Evolutionary conservation across 2,888 invertebrate species (phyloP).

Genomic region (Mimachlamys varia): DNA sequence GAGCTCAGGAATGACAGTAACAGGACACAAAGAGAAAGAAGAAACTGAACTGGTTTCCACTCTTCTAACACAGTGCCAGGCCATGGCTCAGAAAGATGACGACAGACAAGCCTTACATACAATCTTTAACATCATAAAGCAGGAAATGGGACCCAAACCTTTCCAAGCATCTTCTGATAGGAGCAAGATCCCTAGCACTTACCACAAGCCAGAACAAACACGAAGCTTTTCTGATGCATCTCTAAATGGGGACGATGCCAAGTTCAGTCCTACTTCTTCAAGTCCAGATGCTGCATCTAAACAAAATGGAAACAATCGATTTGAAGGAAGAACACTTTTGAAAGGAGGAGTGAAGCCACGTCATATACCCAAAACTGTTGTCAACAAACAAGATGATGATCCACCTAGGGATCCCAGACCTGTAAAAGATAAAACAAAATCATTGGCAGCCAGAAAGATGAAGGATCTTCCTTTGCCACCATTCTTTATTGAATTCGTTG

Average conservation of each 20-base stretch:
- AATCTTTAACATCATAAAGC: not conserved
- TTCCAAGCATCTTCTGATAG: not conserved
- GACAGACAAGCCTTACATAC: slow-evolving; percentile 4
- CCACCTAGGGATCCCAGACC: slow-evolving; percentile 58
- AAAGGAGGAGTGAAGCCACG: slow-evolving; percentile 66
- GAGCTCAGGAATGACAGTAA: not conserved
- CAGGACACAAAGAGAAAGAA: not conserved
- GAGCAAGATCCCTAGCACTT: not conserved
- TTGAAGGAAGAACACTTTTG: slow-evolving; percentile 66
- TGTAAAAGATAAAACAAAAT: not conserved
- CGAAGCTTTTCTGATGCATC: not conserved
- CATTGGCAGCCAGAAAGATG: not conserved
- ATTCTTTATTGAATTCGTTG: slow-evolving; percentile 19
- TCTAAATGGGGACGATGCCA: not conserved
- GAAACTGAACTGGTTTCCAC: slow-evolving; percentile 13
- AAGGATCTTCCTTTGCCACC: not conserved
- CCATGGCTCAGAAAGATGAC: slow-evolving; percentile 3
- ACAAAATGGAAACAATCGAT: slow-evolving; percentile 36
- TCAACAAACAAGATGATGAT: slow-evolving; percentile 50
- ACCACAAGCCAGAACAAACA: not conserved
- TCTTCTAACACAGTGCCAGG: slow-evolving; percentile 16
- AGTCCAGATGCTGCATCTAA: slow-evolving; percentile 24
- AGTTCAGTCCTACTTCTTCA: not conserved
- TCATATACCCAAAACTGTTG: slow-evolving; percentile 61
- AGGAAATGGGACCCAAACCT: not conserved